Evolutionary conservation across 1,140 invertebrate species (phyloP), one percentile per base, ranked within the genome.

Genomic region (Ips typographus): DNA sequence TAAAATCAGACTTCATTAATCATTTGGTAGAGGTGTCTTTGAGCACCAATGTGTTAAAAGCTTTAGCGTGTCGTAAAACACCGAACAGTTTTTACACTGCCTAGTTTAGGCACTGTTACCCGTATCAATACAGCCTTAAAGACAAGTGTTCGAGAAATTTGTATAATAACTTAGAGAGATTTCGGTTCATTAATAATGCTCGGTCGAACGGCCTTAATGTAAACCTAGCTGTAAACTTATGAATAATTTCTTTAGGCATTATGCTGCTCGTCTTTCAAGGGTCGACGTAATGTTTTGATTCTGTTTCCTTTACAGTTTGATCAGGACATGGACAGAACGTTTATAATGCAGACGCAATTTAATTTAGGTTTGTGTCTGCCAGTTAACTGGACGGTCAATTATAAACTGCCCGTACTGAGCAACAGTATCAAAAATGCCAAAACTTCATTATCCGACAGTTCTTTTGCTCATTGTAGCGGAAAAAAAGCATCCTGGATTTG

Each of bases 41-140:
- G 36, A 52, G 56, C 37, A 42, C 59, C 65, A 68, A 68, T 39
- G 40, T 52, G 56, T 68, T 68, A 68, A 68, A 68, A 68, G 65
- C 65, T 60, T 68, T 68, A 6, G 65, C 65, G 60, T 68, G 65
- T 68, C n/a, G 22, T 22, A 22, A 22, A 22, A 22, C 22, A 22
- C 22, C 22, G 22, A 22, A 22, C 22, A 22, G 22, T 22, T 22
- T 22, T 22, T 22, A 22, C 22, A 22, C 22, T 22, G 22, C 22
- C 22, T 22, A 22, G 22, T 22, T 22, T 22, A 22, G 22, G 44
- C 44, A 47, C 44, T 47, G 44, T 47, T n/a, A 47, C 44, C 44
- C 4, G 44, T 22, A 22, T 22, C 22, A 22, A 22, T 22, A 22
- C 22, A 22, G 22, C 22, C 22, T 22, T 22, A 22, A 22, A 22